These are phyloP conservation scores for Apamea epomidion DNA, from an alignment of 2,888 invertebrate genomes.

Conservation along the genomic window DNA sequence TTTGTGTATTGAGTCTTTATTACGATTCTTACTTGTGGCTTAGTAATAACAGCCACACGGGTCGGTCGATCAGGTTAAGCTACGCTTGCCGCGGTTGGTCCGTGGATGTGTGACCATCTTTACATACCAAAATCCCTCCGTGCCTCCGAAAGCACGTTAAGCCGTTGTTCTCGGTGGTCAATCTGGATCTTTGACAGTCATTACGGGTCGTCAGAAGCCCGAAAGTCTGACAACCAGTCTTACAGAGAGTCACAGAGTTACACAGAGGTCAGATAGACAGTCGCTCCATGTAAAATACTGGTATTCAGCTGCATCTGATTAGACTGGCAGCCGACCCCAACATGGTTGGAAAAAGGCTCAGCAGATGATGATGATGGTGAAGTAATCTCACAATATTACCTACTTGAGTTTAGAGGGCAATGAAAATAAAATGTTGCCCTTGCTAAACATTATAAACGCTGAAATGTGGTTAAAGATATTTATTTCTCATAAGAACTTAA, in stretches of 20 bases:
- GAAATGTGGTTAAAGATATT: no score
- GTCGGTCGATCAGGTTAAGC: no score
- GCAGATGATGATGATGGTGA: neutral
- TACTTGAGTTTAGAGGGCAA: neutral
- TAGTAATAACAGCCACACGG: no score
- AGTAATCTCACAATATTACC: neutral
- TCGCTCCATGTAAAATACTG: neutral
- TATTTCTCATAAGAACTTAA: no score
- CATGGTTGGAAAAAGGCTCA: neutral
- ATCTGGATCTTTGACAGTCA: no score
- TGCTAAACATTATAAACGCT: neutral
- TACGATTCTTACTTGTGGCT: neutral
- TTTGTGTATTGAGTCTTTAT: neutral
- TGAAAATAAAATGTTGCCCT: neutral
- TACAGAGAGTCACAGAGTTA: neutral
- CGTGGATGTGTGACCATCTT: neutral
- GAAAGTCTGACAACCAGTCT: neutral
- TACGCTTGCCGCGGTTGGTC: neutral
- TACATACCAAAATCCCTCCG: neutral
- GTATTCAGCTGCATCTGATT: neutral
- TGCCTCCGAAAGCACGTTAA: neutral
- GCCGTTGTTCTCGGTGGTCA: neutral
- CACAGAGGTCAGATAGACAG: neutral
- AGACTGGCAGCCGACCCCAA: neutral
- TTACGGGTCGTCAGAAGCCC: neutral